These are phyloP conservation scores for Antheraea assamensis DNA, from an alignment of 2,888 invertebrate genomes.

Conservation along the genomic window DNA sequence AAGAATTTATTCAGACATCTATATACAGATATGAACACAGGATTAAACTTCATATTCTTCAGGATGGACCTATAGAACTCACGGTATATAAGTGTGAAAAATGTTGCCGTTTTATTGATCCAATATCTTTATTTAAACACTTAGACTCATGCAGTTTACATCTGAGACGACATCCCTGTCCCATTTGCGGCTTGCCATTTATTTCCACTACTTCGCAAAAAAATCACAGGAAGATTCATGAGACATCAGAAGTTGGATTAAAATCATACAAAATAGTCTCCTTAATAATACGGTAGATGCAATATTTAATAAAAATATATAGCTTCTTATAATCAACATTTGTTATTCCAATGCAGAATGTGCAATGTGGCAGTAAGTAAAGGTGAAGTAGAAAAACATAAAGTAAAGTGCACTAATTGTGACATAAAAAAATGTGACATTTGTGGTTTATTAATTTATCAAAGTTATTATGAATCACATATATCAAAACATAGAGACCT, in stretches of 20 bases:
- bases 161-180: conserved; percentile 50
- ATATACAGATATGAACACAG: conserved; percentile 60
- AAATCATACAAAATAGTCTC: conserved; percentile 7
- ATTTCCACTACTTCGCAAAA: conserved; percentile 39
- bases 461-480: conserved; percentile 48
- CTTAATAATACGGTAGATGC: conserved; percentile 6
- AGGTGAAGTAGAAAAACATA: conserved; percentile 1
- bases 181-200: conserved; percentile 52
- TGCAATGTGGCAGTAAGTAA: not conserved
- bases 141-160: conserved; percentile 36
- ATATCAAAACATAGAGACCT: conserved; percentile 50
- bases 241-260: conserved; percentile 23
- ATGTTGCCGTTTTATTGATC: conserved; percentile 54
- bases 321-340: not conserved
- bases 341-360: conserved; percentile 10
- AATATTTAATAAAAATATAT: conserved; percentile 11
- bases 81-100: conserved; percentile 59
- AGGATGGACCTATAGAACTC: conserved; percentile 46
- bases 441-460: conserved; percentile 10
- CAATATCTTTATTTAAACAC: conserved; percentile 32
- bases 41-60: conserved; percentile 56
- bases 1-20: conserved; percentile 47
- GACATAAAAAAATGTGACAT: conserved; percentile 4
- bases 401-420: conserved; percentile 1
- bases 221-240: conserved; percentile 55